Conservation (phyloP, 1,140 invertebrate genomes). For the Halyomorpha halys region DNA sequence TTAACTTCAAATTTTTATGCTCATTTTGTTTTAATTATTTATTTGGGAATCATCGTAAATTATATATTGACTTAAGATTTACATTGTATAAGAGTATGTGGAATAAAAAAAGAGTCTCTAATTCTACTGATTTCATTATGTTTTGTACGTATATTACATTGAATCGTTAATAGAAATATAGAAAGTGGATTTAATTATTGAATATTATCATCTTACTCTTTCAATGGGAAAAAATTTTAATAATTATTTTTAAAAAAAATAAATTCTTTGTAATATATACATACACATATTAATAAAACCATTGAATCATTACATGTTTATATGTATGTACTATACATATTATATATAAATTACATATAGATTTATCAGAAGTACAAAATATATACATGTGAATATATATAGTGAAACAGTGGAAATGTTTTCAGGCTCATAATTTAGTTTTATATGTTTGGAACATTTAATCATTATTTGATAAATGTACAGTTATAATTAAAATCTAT, state of each 20-base stretch:
- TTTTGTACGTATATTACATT: too few species aligned
- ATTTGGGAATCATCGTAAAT: too few species aligned
- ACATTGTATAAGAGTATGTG: too few species aligned
- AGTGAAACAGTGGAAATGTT: constrained; percentile 1
- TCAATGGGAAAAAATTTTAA: not conserved
- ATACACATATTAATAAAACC: constrained; percentile 3
- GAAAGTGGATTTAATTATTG: not conserved
- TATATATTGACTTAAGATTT: too few species aligned
- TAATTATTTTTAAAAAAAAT: not conserved
- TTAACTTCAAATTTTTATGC: too few species aligned
- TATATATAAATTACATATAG: not conserved
- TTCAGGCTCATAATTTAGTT: constrained; percentile 10
- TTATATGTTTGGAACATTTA: not conserved
- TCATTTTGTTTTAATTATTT: too few species aligned
- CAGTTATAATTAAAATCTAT: constrained; percentile 7
- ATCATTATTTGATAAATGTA: not conserved
- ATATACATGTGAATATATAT: constrained; percentile 1
- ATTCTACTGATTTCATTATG: too few species aligned
- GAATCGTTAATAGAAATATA: too few species aligned
- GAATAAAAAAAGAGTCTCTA: too few species aligned
- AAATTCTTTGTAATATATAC: not conserved
- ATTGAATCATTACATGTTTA: too few species aligned
- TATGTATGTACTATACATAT: too few species aligned
- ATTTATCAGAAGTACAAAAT: constrained; percentile 6
- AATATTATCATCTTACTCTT: not conserved